phyloP scores from a whole-genome alignment of 2,797 vertebrate species.

The Tamandua tetradactyla region DNA sequence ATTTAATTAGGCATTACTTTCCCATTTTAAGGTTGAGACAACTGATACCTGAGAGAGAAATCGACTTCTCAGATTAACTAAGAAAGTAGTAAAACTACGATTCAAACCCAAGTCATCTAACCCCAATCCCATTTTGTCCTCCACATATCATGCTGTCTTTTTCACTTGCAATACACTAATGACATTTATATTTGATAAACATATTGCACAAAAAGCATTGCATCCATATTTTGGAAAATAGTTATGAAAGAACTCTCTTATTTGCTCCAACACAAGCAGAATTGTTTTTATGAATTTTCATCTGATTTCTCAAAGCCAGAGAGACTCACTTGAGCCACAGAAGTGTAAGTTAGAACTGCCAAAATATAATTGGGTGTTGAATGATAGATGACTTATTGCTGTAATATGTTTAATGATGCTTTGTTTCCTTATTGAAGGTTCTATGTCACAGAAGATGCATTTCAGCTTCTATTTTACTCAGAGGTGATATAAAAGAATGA shows the following conservation, averaged over 20 bases:
- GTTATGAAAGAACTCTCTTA: slow-evolving; percentile 35
- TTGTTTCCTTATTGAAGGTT: slow-evolving; percentile 64
- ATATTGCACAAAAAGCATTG: neutral
- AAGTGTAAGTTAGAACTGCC: slow-evolving; percentile 56
- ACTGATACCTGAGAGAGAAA: neutral
- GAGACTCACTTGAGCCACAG: slow-evolving; percentile 24
- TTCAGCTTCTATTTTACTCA: slow-evolving; percentile 66
- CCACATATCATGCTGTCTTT: neutral
- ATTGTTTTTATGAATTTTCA: slow-evolving; percentile 48
- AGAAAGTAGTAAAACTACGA: neutral
- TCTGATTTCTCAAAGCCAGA: slow-evolving; percentile 59
- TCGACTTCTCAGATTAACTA: neutral
- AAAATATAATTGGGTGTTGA: slow-evolving; percentile 55
- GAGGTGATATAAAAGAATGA: slow-evolving; percentile 63
- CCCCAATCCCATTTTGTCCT: neutral
- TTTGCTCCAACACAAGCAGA: slow-evolving; percentile 24
- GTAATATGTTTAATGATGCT: slow-evolving; percentile 58
- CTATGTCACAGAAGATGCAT: slow-evolving; percentile 58
- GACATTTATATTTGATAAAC: slow-evolving; percentile 58
- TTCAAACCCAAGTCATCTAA: slow-evolving; percentile 3
- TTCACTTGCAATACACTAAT: slow-evolving; percentile 6
- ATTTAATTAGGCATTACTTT: neutral
- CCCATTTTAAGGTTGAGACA: slow-evolving; percentile 34
- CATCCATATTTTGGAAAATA: slow-evolving; percentile 28
- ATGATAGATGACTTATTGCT: slow-evolving; percentile 64